Evolutionary conservation across 2,797 vertebrate species (phyloP).

Genomic region (Myotis daubentonii): DNA sequence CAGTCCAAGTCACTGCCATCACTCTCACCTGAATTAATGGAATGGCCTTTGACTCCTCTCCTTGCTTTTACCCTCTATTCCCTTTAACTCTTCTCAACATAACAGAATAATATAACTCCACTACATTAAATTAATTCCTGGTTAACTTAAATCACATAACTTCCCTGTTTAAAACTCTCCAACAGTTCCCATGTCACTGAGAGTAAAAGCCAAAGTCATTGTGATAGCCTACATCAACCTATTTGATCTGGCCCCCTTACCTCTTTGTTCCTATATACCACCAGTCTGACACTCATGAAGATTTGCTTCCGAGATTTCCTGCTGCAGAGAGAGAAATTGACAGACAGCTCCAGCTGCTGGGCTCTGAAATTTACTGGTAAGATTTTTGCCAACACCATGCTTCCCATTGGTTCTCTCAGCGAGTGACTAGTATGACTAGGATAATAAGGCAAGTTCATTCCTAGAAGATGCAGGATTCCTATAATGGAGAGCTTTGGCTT

Average conservation of each 20-base stretch:
- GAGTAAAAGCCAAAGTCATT: slow-evolving; percentile 1
- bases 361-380: background rate
- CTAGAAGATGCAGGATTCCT: background rate
- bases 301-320: background rate
- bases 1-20: background rate
- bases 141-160: background rate
- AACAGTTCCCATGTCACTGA: background rate
- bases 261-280: background rate
- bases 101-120: background rate
- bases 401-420: background rate
- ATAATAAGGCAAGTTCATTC: background rate
- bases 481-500: background rate
- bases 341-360: background rate
- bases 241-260: background rate
- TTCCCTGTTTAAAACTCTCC: background rate
- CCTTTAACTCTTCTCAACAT: background rate
- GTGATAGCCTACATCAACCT: background rate
- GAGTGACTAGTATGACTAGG: background rate
- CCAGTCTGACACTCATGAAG: background rate
- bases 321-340: background rate
- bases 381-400: background rate
- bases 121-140: background rate
- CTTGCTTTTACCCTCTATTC: background rate
- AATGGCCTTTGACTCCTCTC: background rate
- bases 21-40: background rate